These are phyloP conservation scores for Yponomeuta sedellus DNA, from an alignment of 2,888 invertebrate species.

Conservation along the genomic window DNA sequence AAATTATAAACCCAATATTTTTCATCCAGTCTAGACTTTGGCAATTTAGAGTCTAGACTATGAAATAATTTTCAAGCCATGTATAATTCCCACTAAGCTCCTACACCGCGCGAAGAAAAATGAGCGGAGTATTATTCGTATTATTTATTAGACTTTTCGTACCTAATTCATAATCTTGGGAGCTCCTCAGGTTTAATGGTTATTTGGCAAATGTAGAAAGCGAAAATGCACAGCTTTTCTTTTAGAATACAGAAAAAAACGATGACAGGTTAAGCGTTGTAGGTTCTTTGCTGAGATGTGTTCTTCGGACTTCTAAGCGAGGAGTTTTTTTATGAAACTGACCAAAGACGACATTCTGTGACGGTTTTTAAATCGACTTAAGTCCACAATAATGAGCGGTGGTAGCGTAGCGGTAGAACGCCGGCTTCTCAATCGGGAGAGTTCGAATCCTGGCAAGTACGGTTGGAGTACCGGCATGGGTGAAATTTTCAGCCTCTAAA, in stretches of 20 bases:
- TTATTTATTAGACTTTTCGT: slow-evolving; percentile 1
- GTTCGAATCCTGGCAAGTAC: too few relatives aligned
- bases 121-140: background rate
- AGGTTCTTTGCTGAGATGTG: background rate
- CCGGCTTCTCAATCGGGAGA: too few relatives aligned
- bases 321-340: too few relatives aligned
- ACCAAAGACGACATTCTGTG: too few relatives aligned
- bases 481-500: too few relatives aligned
- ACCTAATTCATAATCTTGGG: background rate
- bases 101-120: background rate
- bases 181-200: background rate
- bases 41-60: background rate
- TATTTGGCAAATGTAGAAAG: background rate
- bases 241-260: background rate
- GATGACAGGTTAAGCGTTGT: background rate
- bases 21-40: background rate
- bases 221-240: background rate
- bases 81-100: background rate
- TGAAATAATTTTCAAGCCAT: background rate
- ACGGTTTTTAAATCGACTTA: too few relatives aligned
- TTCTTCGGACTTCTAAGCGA: background rate
- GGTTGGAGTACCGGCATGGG: too few relatives aligned
- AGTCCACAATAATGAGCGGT: too few relatives aligned
- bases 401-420: too few relatives aligned
- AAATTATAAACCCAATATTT: background rate